phyloP scores from a whole-genome alignment of 2,113 vertebrate species.

The Trinectes maculatus region DNA sequence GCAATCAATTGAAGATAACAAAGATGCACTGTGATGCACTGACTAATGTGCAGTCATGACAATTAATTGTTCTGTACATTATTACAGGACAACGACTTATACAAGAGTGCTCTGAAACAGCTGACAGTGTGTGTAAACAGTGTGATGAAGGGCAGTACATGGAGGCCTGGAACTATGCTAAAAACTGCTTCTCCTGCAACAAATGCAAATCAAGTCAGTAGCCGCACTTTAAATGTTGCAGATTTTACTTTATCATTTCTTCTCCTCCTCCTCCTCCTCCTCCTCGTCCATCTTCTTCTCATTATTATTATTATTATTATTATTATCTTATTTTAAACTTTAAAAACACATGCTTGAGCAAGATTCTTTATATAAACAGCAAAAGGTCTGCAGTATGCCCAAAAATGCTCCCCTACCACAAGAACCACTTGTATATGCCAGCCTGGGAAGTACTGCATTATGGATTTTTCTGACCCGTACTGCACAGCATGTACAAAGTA shows the following conservation, averaged over 20 bases:
- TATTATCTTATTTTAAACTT: background rate
- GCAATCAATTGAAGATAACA: no score
- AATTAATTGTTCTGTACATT: background rate
- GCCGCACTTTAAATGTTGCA: background rate
- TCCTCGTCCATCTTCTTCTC: no score
- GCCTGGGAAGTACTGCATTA: slow-evolving; percentile 54
- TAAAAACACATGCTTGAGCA: background rate
- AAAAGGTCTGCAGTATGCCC: slow-evolving; percentile 45
- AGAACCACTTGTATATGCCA: slow-evolving; percentile 66
- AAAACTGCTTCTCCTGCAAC: slow-evolving; percentile 63
- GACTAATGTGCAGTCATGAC: no score
- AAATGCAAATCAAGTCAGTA: slow-evolving; percentile 63
- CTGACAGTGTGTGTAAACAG: slow-evolving; percentile 59
- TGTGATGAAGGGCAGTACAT: slow-evolving; percentile 50
- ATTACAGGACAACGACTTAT: slow-evolving; percentile 52
- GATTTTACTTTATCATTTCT: no score
- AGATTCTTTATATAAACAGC: slow-evolving; percentile 42
- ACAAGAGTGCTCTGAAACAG: slow-evolving; percentile 11
- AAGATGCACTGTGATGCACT: no score
- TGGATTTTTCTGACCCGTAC: fast-evolving
- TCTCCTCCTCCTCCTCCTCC: no score
- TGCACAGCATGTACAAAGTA: slow-evolving; percentile 33
- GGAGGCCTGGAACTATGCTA: slow-evolving; percentile 36
- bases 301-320: background rate
- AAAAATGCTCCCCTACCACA: slow-evolving; percentile 51